Base-by-base conservation (phyloP, 2,113 vertebrate species). In the Hippocampus comes region DNA sequence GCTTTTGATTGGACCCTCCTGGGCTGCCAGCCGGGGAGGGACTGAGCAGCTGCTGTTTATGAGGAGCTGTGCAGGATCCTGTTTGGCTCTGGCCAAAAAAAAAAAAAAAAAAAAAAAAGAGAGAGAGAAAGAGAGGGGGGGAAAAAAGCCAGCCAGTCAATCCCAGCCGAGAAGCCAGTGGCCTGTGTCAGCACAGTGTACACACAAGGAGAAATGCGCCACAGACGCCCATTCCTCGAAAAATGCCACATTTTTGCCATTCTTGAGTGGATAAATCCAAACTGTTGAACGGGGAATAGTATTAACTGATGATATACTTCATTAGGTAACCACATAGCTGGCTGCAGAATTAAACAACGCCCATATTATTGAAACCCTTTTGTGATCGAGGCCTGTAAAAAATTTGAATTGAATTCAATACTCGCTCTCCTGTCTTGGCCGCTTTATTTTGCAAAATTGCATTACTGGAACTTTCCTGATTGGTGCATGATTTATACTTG, bases 1-100 rank as follows among this genome's bases (percentile, higher is more conserved):
- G 86, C 71, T 87, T 89, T 88, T 89, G 84, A 90, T 84, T 84
- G 87, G 83, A 82, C 63, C 51, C 75, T 87, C 78, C 79, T 78
- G 78, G 74, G 73, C 82, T 83, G 84, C 76, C 57, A 74, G 80
- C 75, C 41, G 56, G 71, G 79, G 79, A 78, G 72, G 71, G 82
- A 84, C 86, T 77, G 86, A 79, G 80, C 84, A 85, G 86, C 85
- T 90, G 86, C 81, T 85, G 82, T 88, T 90, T 85, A 89, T 81
- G 81, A 85, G 83, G 72, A 71, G 77, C 72, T 75, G 81, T 70
- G 78, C 79, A 78, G 76, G 77, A 80, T 85, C 76, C 77, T 79
- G 73, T 82, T 87, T 84, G 82, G 84, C 79, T 82, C 78, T 7
- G 68, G 59, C n/a, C 61, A 46, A 67, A 25, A 64, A 42, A 63